Evolutionary conservation across 2,113 vertebrate genomes (phyloP), one percentile per base, ranked within the genome.

Genomic region (Phycodurus eques): DNA sequence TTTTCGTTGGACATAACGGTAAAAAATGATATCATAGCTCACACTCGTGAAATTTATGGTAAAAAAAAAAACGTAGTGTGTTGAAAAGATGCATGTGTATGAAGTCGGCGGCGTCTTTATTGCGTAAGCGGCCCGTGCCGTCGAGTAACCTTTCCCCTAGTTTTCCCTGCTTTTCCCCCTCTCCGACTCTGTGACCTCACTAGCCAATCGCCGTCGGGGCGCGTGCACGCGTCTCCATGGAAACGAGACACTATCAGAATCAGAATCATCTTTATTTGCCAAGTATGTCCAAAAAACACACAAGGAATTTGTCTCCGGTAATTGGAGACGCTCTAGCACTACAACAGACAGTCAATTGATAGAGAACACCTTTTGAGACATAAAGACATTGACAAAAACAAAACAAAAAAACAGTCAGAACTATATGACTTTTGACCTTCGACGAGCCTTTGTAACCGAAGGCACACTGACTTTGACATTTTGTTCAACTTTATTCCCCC

Each of bases 81-180:
- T 70, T 31, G 13, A 20, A 5, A 56, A 59, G 43, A 1, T 17
- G n/a, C 22, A 9, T 68, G 43, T 14, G 8, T 1, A 22, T 39
- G 53, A 22, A 9, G n/a, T 46, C 20, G 8, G 12, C 20, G 8
- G 9, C 20, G 12, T 68, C 47, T 15, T 44, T 4, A 33, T 85
- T 83, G 78, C 72, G 33, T 83, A 77, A 84, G 33, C 9, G 5
- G 65, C 35, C 69, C 53, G 63, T 42, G 39, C 44, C 6, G 65
- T 62, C 33, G 47, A 43, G 66, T 67, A 67, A 91, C 90, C 91
- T 90, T 92, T 91, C 79, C 68, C 77, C 88, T 72, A 89, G 49
- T 75, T 46, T 22, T 57, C 14, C 14, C 39, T 68, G 4, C 6
- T 39, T 39, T 39, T 39, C 6, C 35, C 35, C 35, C 47, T 0